Evolutionary conservation across 2,113 vertebrate species (phyloP), one percentile per base, ranked within the genome.

Genomic region (Limnothrissa miodon): DNA sequence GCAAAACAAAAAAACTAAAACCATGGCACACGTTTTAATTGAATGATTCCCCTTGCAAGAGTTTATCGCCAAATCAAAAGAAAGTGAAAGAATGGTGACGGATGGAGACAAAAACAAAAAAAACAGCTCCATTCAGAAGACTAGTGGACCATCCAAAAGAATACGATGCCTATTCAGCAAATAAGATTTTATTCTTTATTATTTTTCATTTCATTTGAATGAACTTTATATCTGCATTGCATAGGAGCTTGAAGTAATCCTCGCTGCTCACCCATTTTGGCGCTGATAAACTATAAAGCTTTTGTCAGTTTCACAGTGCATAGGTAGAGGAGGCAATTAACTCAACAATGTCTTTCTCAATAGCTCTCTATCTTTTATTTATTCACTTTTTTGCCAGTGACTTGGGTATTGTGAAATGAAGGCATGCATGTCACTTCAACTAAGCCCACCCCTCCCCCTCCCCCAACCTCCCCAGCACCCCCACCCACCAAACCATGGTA

Each of bases 271-370:
- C 66, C 33, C 29, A 56, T 74, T 36, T 36, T 29, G 36, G 33
- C 66, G 15, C 25, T 11, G 66, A 74, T 39, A 74, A 74, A 33
- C 66, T 74, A 4, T 74, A 33, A 74, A 74, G 33, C 66, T 33
- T 36, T 74, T 74, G 66, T 74, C 66, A 17, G 29, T 13, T 33
- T 74, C 66, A 74, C 66, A 74, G 25, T 74, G 66, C 66, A 74
- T 36, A 74, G 66, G 66, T 74, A 74, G 29, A 74, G 66, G 66
- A 74, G 66, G 66, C 66, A 74, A 74, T 74, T 74, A 36, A 74
- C 36, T 36, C 15, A 74, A 74, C 66, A 74, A 74, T 36, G 29
- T 74, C 66, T 74, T 11, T 33, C 66, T 74, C 66, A 74, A 74
- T 36, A 33, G 33, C 10, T 23, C 10, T 23, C 29, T 17, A 33